phyloP scores from a whole-genome alignment of 1,140 invertebrate genomes.

The Aphaenogaster rudis region DNA sequence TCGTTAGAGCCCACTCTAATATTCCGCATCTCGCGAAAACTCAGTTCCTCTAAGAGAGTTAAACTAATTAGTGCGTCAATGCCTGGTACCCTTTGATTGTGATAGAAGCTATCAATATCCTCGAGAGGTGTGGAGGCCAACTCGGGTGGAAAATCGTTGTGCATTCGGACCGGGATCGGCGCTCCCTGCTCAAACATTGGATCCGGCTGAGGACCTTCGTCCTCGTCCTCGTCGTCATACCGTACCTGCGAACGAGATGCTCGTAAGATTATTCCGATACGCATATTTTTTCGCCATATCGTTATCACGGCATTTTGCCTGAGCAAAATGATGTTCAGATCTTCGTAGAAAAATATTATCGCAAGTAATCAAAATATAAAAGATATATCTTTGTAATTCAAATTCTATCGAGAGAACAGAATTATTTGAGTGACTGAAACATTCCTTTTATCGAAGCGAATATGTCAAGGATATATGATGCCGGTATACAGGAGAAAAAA shows the following conservation, averaged over 20 bases:
- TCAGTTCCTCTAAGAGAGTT: neutral
- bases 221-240: conserved; percentile 98
- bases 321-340: conserved; percentile 15
- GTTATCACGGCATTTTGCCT: neutral
- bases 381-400: conserved; percentile 14
- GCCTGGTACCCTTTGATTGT: conserved; percentile 94
- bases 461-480: conserved; percentile 11
- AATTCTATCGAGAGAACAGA: conserved; percentile 30
- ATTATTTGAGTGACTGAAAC: conserved; percentile 31
- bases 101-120: conserved; percentile 97
- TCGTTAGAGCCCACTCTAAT: conserved; percentile 25
- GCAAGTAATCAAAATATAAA: conserved; percentile 28
- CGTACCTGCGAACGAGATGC: conserved; percentile 90
- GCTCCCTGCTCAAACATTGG: conserved; percentile 96
- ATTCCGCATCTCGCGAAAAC: conserved; percentile 36
- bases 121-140: conserved; percentile 97
- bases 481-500: neutral
- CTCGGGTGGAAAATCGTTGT: conserved; percentile 96
- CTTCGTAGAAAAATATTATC: neutral
- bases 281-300: neutral
- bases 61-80: conserved; percentile 53
- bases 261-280: conserved; percentile 15
- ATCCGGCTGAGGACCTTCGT: conserved; percentile 97
- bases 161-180: conserved; percentile 95
- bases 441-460: conserved; percentile 47